phyloP scores from a whole-genome alignment of 2,113 vertebrate species.

The Leuciscus idus region DNA sequence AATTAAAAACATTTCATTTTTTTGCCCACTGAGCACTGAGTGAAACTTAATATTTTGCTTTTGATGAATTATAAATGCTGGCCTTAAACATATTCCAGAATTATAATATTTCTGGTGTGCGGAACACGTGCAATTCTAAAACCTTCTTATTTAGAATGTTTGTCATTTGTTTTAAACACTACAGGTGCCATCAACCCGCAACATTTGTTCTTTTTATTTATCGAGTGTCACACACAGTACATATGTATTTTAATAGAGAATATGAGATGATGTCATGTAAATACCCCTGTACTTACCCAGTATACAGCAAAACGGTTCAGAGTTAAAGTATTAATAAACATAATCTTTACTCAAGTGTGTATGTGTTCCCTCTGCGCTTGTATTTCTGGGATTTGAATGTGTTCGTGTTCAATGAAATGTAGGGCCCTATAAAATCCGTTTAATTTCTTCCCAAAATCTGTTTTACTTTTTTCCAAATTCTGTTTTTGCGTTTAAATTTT shows the following conservation, averaged over 20 bases:
- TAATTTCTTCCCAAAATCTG: too few relatives aligned
- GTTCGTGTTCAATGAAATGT: background rate
- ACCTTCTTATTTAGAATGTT: background rate
- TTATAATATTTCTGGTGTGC: background rate
- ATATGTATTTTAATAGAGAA: background rate
- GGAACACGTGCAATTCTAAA: background rate
- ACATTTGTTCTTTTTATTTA: conserved; percentile 5
- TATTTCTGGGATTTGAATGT: background rate
- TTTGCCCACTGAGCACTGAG: background rate
- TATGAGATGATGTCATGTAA: background rate
- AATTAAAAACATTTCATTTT: background rate
- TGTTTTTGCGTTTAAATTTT: too few relatives aligned
- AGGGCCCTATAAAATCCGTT: too few relatives aligned
- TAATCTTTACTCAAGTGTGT: background rate
- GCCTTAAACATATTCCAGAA: background rate
- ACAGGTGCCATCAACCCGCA: background rate
- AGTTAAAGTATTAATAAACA: conserved; percentile 27
- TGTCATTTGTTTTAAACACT: background rate
- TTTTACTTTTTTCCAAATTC: too few relatives aligned
- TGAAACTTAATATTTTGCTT: background rate
- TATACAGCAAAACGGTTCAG: background rate
- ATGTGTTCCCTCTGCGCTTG: background rate
- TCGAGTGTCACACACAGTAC: background rate
- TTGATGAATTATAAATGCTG: background rate
- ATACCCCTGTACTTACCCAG: conserved; percentile 13